Base-by-base conservation (phyloP, 2,113 vertebrate species). In the Saguinus midas region DNA sequence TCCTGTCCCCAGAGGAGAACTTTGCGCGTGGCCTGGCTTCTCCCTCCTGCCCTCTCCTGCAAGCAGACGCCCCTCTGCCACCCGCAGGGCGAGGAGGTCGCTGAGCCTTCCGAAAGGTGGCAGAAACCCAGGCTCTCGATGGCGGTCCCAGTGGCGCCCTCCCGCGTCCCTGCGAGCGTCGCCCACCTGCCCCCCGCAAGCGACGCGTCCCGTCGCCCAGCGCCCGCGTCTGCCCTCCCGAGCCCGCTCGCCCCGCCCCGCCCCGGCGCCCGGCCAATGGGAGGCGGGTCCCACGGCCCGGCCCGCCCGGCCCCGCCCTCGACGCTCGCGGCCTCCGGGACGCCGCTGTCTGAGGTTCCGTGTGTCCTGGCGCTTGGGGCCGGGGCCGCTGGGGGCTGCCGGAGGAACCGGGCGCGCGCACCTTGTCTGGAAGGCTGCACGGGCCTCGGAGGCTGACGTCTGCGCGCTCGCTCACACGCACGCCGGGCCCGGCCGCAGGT, bases 201-300 rank as follows among this genome's bases (percentile, higher is more conserved):
- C 35, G 3, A 16, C 81, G 0, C 0, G 52, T 79, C 86, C 87
- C 9, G 14, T 82, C 25, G 13, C 73, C 50, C 3, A 0, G 76
- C 45, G 29, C 58, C 43, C 3, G 58, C 66, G 17, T 55, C 91
- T 57, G 95, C 57, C 61, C 72, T 32, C 4, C 0, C 0, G 21
- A 52, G 43, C 68, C 52, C 25, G 58, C 85, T 40, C 82, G 9
- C 91, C 83, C 23, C 61, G 37, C 86, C 43, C 78, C 82, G 76
- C 87, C 94, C 78, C 64, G 35, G 93, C 73, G 79, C 17, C n/a
- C 70, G 13, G 14, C 97, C 97, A 98, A 97, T 97, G 75, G 52
- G 87, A 43, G 25, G 27, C 23, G 37, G 45, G 66, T 40, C 73
- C 89, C 43, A 57, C 32, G 17, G 29, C 32, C 35, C 0, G 55